phyloP scores from a whole-genome alignment of 2,113 vertebrate genomes.

The Rissa tridactyla region DNA sequence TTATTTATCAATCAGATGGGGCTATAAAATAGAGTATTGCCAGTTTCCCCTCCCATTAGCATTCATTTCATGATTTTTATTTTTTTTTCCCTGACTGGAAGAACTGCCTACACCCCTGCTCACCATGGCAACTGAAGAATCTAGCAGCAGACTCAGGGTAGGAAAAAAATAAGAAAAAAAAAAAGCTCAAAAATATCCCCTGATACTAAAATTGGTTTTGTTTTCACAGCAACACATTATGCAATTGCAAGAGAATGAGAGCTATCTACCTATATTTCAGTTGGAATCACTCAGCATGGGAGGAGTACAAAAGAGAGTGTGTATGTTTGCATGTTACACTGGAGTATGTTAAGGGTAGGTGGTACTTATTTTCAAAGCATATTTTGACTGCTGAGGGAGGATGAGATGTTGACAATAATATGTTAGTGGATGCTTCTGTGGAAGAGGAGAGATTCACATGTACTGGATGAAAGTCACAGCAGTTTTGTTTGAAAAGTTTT shows the following conservation, averaged over 20 bases:
- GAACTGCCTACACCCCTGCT: slow-evolving; percentile 67
- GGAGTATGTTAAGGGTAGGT: slow-evolving; percentile 27
- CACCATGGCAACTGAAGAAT: slow-evolving; percentile 80
- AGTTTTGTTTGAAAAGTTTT: slow-evolving; percentile 26
- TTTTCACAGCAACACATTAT: slow-evolving; percentile 67
- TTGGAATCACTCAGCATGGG: slow-evolving; percentile 51
- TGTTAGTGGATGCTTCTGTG: slow-evolving; percentile 10
- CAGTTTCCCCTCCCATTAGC: slow-evolving; percentile 58
- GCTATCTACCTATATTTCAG: slow-evolving; percentile 48
- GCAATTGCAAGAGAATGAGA: slow-evolving; percentile 7
- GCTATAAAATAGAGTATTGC: background rate
- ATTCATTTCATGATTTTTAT: slow-evolving; percentile 68
- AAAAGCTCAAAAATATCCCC: slow-evolving; percentile 64
- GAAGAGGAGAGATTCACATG: background rate
- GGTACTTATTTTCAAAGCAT: slow-evolving; percentile 41
- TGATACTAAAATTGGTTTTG: slow-evolving; percentile 76
- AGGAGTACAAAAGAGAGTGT: background rate
- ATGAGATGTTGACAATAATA: slow-evolving; percentile 2
- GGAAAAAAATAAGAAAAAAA: slow-evolving; percentile 45
- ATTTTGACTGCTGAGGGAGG: slow-evolving; percentile 39
- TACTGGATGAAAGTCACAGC: background rate
- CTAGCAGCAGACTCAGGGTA: slow-evolving; percentile 69
- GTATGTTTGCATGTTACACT: slow-evolving; percentile 21
- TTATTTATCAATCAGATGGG: background rate
- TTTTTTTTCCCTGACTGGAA: slow-evolving; percentile 50